Evolutionary conservation across 2,888 invertebrate species (phyloP).

Genomic region (Eurytoma adleriae): DNA sequence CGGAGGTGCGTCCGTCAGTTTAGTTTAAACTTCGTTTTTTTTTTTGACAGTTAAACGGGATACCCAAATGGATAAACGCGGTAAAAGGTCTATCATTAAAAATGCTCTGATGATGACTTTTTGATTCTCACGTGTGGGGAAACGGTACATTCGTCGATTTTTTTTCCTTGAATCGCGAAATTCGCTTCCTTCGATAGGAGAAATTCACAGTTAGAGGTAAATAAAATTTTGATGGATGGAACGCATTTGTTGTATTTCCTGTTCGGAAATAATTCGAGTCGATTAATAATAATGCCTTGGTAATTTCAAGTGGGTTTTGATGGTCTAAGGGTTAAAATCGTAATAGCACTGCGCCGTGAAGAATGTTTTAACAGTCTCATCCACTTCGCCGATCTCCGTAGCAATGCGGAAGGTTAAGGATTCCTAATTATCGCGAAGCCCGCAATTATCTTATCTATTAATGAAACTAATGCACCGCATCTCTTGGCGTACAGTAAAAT

Average conservation of each 20-base stretch:
- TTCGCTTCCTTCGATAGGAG: neutral
- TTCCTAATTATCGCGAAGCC: neutral
- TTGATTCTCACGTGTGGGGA: too few relatives aligned
- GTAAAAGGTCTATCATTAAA: neutral
- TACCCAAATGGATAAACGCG: too few relatives aligned
- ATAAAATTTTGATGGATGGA: neutral
- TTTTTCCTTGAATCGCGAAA: neutral
- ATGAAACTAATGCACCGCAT: neutral
- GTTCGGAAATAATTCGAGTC: neutral
- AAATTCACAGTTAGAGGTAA: neutral
- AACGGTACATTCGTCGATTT: too few relatives aligned
- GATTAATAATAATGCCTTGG: neutral
- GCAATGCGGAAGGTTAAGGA: constrained; percentile 16
- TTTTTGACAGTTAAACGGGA: neutral
- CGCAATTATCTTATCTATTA: neutral
- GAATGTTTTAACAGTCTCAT: neutral
- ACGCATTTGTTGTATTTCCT: neutral
- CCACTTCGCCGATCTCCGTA: neutral
- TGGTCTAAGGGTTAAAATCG: neutral
- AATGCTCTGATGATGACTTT: neutral
- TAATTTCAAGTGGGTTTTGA: neutral
- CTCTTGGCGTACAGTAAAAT: neutral
- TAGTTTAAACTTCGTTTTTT: neutral
- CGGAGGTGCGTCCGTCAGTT: neutral
- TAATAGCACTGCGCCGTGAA: neutral